A percentile compares a stretch with the other conserved stretches of the same genome.
Conservation (phyloP, 1,140 invertebrate species). For the Aphaenogaster rudis region DNA sequence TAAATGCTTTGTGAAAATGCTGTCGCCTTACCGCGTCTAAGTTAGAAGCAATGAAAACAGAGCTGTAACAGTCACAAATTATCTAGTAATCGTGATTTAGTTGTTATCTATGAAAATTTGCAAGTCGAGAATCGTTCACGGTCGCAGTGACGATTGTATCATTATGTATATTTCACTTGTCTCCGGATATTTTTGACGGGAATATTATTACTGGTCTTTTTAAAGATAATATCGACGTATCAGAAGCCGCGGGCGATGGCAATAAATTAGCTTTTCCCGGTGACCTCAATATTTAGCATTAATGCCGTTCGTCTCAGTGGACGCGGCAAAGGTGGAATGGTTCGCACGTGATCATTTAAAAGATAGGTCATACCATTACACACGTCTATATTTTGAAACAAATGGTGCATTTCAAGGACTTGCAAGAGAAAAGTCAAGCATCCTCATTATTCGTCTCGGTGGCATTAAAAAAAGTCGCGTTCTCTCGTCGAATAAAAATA, state of each 20-base stretch:
- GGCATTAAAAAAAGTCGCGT: background rate
- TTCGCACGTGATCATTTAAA: conserved; percentile 6
- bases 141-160: conserved; percentile 2
- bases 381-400: background rate
- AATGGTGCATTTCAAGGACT: background rate
- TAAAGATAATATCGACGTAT: conserved; percentile 47
- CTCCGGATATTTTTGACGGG: background rate
- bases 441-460: background rate
- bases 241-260: background rate
- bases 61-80: background rate
- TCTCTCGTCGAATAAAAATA: background rate
- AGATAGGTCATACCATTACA: conserved; percentile 1
- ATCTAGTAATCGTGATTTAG: background rate
- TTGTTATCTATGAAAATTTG: background rate
- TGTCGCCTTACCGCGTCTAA: background rate
- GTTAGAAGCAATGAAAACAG: background rate
- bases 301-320: conserved; percentile 9
- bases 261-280: conserved; percentile 28
- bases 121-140: conserved; percentile 20
- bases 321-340: background rate
- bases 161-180: conserved; percentile 18
- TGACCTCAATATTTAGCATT: conserved; percentile 59
- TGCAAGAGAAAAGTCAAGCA: background rate
- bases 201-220: conserved; percentile 31
- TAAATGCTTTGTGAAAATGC: background rate